A percentile compares a stretch with the other conserved stretches of the same genome.
These are phyloP conservation scores for Ernsta delagoae DNA, from an alignment of 2,888 invertebrate species.

Conservation along the genomic window DNA sequence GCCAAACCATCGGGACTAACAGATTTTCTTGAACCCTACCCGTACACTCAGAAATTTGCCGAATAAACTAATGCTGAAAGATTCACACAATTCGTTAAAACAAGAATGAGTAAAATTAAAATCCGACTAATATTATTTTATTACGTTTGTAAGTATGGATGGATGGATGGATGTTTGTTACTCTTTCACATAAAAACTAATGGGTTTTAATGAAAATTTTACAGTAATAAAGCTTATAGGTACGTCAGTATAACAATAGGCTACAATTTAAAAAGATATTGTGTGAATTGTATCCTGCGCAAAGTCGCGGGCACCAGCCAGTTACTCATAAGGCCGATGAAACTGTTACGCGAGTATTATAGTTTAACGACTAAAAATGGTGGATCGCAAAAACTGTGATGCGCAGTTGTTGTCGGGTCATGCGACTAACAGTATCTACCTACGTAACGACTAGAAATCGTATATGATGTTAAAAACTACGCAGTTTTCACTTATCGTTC, in stretches of 20 bases:
- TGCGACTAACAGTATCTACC: conserved; percentile 37
- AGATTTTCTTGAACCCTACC: conserved; percentile 34
- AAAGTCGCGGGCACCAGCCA: not conserved
- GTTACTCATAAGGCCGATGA: not conserved
- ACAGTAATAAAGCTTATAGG: too few relatives aligned
- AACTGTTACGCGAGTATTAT: conserved; percentile 19
- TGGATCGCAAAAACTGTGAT: conserved; percentile 38
- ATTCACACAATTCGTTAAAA: conserved; percentile 2
- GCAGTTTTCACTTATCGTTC: conserved; percentile 43
- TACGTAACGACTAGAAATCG: conserved; percentile 36
- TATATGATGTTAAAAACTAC: conserved; percentile 36
- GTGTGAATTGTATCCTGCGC: too few relatives aligned
- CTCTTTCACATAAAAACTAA: too few relatives aligned
- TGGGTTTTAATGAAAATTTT: too few relatives aligned
- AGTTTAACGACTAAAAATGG: conserved; percentile 16
- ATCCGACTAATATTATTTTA: too few relatives aligned
- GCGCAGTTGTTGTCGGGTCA: conserved; percentile 42
- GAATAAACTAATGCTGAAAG: not conserved
- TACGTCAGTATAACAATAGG: too few relatives aligned
- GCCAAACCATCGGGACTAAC: conserved; percentile 47
- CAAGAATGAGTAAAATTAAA: conserved; percentile 4
- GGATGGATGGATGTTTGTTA: too few relatives aligned
- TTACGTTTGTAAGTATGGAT: too few relatives aligned
- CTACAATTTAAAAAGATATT: too few relatives aligned
- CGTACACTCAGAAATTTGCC: conserved; percentile 18